phyloP scores from a whole-genome alignment of 2,113 vertebrate species.

The Saccopteryx leptura region DNA sequence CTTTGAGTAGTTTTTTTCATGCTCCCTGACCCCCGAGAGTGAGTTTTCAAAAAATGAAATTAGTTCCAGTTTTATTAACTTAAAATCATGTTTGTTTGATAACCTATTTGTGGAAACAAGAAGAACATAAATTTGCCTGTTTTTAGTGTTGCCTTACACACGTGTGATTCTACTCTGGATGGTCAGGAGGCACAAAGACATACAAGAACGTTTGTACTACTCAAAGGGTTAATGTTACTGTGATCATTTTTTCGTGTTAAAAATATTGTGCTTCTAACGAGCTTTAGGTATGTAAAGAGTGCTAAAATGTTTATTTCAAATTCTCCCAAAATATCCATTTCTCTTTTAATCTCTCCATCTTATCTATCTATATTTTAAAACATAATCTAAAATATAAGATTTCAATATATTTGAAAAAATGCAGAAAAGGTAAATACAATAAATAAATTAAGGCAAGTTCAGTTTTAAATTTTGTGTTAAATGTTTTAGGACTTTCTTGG shows the following conservation, averaged over 20 bases:
- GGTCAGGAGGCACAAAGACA: too few species aligned
- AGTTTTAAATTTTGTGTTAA: slow-evolving; percentile 33
- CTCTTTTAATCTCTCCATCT: background rate
- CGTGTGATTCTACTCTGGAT: too few species aligned
- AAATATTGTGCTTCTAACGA: background rate
- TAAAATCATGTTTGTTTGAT: too few species aligned
- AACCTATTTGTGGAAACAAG: too few species aligned
- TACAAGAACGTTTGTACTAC: too few species aligned
- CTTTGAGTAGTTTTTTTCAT: too few species aligned
- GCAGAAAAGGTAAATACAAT: background rate
- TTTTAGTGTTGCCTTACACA: too few species aligned
- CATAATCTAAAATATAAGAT: background rate
- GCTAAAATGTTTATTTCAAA: background rate
- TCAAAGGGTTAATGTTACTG: background rate
- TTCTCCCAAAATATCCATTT: slow-evolving; percentile 33
- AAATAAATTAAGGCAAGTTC: slow-evolving; percentile 12
- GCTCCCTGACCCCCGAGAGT: too few species aligned
- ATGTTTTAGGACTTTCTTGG: slow-evolving; percentile 38
- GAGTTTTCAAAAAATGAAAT: too few species aligned
- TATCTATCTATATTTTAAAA: slow-evolving; percentile 31
- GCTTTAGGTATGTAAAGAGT: slow-evolving; percentile 40
- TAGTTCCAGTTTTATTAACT: too few species aligned
- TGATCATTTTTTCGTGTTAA: background rate
- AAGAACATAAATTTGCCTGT: too few species aligned
- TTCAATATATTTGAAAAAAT: slow-evolving; percentile 2